These are phyloP conservation scores for Zaprionus camerounensis DNA, from an alignment of 1,140 invertebrate genomes.

Conservation along the genomic window DNA sequence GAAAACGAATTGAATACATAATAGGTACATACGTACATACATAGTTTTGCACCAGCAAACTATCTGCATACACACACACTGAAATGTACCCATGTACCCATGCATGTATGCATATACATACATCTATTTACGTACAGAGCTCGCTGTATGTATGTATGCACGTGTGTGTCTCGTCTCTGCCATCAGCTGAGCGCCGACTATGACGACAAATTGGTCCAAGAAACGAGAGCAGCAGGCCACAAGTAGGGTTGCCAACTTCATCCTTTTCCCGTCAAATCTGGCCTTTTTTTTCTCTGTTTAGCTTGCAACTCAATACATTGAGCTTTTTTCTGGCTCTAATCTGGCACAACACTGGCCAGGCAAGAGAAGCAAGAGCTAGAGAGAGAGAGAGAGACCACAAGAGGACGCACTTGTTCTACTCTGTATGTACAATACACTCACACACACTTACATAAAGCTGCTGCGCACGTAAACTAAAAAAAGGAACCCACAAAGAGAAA, in stretches of 20 bases:
- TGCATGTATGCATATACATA: conserved; percentile 20
- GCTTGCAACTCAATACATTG: too few species aligned
- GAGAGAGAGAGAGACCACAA: background rate
- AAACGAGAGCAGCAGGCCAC: conserved; percentile 39
- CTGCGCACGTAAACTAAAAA: conserved; percentile 30
- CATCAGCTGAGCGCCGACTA: conserved; percentile 44
- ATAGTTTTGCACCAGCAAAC: conserved; percentile 6
- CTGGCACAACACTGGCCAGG: background rate
- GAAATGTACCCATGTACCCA: background rate
- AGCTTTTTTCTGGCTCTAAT: too few species aligned
- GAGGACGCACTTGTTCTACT: conserved; percentile 37
- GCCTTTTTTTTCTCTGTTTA: too few species aligned
- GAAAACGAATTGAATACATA: conserved; percentile 38
- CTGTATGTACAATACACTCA: conserved; percentile 2
- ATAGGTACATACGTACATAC: conserved; percentile 15
- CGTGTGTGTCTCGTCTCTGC: conserved; percentile 21
- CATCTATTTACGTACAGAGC: conserved; percentile 30
- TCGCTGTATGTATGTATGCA: background rate
- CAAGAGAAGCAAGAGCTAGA: background rate
- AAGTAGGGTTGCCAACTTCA: background rate
- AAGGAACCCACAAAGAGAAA: conserved; percentile 23
- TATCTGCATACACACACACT: conserved; percentile 5
- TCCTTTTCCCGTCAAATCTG: too few species aligned
- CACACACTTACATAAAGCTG: conserved; percentile 17
- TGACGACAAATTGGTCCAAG: conserved; percentile 43